Conservation (phyloP, 2,113 vertebrate genomes). For the Lanius collurio region DNA sequence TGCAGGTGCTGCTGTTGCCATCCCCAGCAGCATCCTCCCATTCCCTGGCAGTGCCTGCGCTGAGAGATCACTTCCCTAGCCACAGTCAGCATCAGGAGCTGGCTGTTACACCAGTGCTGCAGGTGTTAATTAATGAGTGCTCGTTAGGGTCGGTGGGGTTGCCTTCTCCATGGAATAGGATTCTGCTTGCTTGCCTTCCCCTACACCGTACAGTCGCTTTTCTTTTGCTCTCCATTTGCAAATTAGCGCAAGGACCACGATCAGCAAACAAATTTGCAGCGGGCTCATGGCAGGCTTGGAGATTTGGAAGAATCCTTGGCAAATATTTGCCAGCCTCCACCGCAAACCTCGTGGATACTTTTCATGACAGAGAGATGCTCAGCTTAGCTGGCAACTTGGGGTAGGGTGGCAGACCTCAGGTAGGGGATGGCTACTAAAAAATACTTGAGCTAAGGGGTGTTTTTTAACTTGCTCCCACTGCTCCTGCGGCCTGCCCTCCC, state of each 20-base stretch:
- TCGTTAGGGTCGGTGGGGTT: background rate
- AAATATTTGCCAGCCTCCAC: slow-evolving; percentile 53
- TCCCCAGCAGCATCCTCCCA: background rate
- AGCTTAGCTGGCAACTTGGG: background rate
- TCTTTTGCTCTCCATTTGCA: slow-evolving; percentile 27
- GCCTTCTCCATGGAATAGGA: background rate
- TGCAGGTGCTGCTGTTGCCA: background rate
- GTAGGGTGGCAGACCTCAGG: background rate
- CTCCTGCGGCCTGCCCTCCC: background rate
- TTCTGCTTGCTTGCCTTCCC: background rate
- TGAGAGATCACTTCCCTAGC: background rate
- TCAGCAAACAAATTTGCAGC: slow-evolving; percentile 57
- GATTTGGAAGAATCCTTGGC: slow-evolving; percentile 52
- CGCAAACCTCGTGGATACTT: background rate
- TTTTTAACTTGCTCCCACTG: background rate
- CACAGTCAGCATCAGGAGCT: background rate
- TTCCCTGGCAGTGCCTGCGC: background rate
- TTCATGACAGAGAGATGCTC: background rate
- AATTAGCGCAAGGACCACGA: background rate
- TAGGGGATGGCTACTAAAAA: background rate
- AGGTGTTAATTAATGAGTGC: background rate
- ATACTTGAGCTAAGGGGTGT: background rate
- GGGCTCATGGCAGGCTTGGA: background rate
- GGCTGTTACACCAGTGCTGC: background rate
- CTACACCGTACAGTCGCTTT: accelerated